phyloP scores from a whole-genome alignment of 2,113 vertebrate genomes.

The Baryphthengus martii region DNA sequence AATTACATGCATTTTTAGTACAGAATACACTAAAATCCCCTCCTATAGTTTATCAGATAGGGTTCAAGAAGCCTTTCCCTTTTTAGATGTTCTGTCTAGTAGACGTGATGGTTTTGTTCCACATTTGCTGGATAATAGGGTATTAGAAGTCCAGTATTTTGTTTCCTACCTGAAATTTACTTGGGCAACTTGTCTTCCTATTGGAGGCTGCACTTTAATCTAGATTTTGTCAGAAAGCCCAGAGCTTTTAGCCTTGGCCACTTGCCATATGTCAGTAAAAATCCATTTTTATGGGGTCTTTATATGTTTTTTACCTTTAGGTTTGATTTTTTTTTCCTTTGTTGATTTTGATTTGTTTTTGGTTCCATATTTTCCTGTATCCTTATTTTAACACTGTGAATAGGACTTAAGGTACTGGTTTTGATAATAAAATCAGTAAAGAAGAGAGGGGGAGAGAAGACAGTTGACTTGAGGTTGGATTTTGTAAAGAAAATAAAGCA shows the following conservation, averaged over 20 bases:
- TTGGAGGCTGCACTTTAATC: neutral
- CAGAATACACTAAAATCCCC: neutral
- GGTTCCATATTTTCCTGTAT: neutral
- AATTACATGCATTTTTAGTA: neutral
- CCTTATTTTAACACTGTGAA: neutral
- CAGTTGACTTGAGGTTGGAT: neutral
- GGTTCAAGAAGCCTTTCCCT: neutral
- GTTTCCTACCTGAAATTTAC: neutral
- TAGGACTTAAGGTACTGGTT: neutral
- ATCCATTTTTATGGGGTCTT: neutral
- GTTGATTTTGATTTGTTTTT: neutral
- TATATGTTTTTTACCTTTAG: neutral
- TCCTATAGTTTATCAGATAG: neutral
- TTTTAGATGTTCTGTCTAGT: neutral
- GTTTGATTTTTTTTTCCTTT: neutral
- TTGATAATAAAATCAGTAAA: neutral
- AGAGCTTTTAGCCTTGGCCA: neutral
- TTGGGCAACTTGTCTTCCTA: neutral
- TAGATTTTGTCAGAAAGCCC: neutral
- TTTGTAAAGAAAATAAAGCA: neutral
- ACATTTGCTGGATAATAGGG: neutral
- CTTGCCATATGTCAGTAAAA: neutral
- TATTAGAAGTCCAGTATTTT: neutral
- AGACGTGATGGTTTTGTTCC: neutral
- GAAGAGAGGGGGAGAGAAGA: neutral